phyloP scores from a whole-genome alignment of 2,797 vertebrate species.

The Taeniopygia guttata region DNA sequence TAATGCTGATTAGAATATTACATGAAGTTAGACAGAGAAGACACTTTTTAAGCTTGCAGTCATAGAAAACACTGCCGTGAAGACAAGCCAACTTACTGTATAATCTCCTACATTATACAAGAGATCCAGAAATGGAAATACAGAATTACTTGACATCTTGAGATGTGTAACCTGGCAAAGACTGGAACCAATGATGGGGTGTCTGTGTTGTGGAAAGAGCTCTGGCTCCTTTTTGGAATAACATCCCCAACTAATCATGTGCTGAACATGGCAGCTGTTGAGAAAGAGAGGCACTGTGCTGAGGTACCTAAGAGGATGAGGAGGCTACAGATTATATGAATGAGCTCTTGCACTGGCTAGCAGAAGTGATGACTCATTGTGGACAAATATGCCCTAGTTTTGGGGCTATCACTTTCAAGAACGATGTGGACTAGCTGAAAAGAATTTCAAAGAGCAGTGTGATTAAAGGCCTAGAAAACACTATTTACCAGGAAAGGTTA shows the following conservation, averaged over 20 bases:
- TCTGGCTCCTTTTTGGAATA: not conserved
- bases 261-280: not conserved
- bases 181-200: not conserved
- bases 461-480: not conserved
- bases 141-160: not conserved
- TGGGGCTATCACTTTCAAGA: not conserved
- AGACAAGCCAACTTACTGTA: not conserved
- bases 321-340: not conserved
- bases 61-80: not conserved
- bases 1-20: not conserved
- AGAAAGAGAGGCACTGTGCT: not conserved
- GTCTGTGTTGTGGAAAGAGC: not conserved
- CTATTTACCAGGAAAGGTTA: not conserved
- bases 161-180: not conserved
- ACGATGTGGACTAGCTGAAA: not conserved
- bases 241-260: rapidly evolving
- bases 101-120: not conserved
- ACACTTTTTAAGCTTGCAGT: not conserved
- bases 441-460: not conserved
- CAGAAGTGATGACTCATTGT: not conserved
- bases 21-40: not conserved
- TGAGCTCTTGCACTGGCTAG: not conserved
- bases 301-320: not conserved
- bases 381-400: not conserved
- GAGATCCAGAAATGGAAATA: not conserved